Conservation (phyloP, 2,113 vertebrate genomes). For the Misgurnus mizolepis region DNA sequence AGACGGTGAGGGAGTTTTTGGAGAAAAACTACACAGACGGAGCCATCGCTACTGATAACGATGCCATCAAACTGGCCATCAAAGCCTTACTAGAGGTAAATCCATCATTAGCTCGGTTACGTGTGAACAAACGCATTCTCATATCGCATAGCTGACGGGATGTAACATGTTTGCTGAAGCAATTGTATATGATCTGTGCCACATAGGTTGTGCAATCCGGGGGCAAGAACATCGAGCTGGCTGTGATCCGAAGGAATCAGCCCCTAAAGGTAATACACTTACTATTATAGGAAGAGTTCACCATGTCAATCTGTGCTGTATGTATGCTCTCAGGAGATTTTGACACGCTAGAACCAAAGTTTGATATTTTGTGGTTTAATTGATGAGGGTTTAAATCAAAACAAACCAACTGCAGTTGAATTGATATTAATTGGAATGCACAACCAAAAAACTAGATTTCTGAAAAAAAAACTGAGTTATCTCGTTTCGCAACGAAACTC, state of each 20-base stretch:
- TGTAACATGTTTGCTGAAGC: neutral
- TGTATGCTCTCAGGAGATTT: too few relatives aligned
- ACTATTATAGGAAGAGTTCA: too few relatives aligned
- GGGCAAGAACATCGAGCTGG: slow-evolving; percentile 81
- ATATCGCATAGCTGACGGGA: neutral
- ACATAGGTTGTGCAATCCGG: slow-evolving; percentile 80
- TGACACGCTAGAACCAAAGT: too few relatives aligned
- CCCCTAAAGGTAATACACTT: slow-evolving; percentile 71
- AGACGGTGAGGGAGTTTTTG: slow-evolving; percentile 82
- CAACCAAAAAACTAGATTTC: too few relatives aligned
- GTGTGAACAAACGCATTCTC: neutral
- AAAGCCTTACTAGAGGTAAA: slow-evolving; percentile 84
- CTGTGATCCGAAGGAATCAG: slow-evolving; percentile 79
- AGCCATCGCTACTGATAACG: slow-evolving; percentile 76
- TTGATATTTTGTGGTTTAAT: too few relatives aligned
- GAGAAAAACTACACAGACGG: slow-evolving; percentile 83
- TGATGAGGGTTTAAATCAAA: too few relatives aligned
- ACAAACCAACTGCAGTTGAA: too few relatives aligned
- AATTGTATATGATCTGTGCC: slow-evolving; percentile 33
- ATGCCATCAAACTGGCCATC: slow-evolving; percentile 79
- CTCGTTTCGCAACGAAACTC: too few relatives aligned
- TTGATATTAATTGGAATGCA: too few relatives aligned
- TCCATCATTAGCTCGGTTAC: neutral
- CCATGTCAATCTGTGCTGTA: too few relatives aligned
- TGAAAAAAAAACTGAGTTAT: too few relatives aligned